phyloP scores from a whole-genome alignment of 2,113 vertebrate genomes.

The Phrynocephalus versicolor region DNA sequence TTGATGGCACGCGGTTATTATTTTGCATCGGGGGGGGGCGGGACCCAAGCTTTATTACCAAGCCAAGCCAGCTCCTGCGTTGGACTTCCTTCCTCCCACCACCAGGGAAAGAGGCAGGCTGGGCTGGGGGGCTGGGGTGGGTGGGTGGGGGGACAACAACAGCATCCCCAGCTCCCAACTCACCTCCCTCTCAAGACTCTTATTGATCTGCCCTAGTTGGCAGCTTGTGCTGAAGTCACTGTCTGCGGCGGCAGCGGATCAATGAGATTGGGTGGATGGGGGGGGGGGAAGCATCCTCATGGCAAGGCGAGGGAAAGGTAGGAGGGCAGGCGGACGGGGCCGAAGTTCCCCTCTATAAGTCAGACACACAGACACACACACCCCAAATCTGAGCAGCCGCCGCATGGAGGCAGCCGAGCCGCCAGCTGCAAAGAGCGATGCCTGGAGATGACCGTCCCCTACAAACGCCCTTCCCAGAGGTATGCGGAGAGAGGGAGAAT shows the following conservation, averaged over 20 bases:
- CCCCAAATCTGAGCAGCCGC: not conserved
- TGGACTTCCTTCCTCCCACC: not conserved
- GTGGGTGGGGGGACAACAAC: not conserved
- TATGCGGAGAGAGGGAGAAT: conserved; percentile 53
- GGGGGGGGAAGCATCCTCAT: conserved; percentile 33
- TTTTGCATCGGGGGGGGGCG: no score
- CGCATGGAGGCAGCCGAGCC: not conserved
- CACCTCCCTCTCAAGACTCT: conserved; percentile 39
- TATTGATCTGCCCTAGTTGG: conserved; percentile 71
- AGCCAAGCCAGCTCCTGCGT: not conserved
- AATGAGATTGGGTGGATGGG: conserved; percentile 44
- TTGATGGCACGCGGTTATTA: no score
- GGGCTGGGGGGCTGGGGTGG: not conserved
- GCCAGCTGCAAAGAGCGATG: conserved; percentile 37
- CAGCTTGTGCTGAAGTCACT: conserved; percentile 56
- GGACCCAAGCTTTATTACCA: no score
- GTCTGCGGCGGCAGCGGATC: conserved; percentile 56
- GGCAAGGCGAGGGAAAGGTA: not conserved
- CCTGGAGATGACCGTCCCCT: conserved; percentile 67
- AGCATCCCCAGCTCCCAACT: conserved; percentile 54
- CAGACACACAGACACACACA: not conserved
- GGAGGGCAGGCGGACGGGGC: no score
- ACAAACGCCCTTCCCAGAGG: conserved; percentile 74
- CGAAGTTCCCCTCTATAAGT: no score
- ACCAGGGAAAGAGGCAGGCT: not conserved